These are phyloP conservation scores for Brachyptera risi DNA, from an alignment of 2,888 invertebrate species.

Conservation along the genomic window DNA sequence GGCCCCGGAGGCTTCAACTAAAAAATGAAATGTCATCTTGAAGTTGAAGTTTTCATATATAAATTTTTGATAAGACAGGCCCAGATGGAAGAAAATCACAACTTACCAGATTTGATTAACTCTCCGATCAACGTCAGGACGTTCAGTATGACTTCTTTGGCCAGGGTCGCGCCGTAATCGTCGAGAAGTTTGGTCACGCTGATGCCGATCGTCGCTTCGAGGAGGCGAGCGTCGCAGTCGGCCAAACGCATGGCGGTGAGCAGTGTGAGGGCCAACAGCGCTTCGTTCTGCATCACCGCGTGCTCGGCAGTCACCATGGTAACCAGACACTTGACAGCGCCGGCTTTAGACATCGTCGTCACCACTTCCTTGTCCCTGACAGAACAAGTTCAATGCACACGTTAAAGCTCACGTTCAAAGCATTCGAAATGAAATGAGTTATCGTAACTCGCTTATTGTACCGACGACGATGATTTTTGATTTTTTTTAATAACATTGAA, in stretches of 20 bases:
- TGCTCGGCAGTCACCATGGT: constrained; percentile 81
- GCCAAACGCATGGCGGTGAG: constrained; percentile 45
- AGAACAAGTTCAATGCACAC: too few relatives aligned
- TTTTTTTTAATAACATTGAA: too few relatives aligned
- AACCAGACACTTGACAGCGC: constrained; percentile 69
- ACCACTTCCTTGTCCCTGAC: constrained; percentile 47
- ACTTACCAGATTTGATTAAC: constrained; percentile 36
- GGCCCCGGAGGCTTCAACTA: too few relatives aligned
- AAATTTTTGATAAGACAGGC: too few relatives aligned
- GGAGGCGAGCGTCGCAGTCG: constrained; percentile 40
- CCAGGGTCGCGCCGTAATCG: constrained; percentile 16
- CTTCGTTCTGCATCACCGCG: constrained; percentile 84
- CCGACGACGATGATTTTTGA: too few relatives aligned
- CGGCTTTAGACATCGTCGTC: constrained; percentile 50
- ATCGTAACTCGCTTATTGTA: too few relatives aligned
- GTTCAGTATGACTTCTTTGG: constrained; percentile 36
- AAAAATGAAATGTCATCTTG: background rate
- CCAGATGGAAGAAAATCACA: too few relatives aligned
- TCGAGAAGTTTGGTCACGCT: constrained; percentile 50
- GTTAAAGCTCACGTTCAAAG: too few relatives aligned
- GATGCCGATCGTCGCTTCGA: constrained; percentile 52
- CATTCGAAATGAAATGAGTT: too few relatives aligned
- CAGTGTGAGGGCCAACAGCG: constrained; percentile 67
- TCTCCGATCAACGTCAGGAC: constrained; percentile 36
- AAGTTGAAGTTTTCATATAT: background rate